Conservation (phyloP, 2,888 invertebrate genomes). For the Cynaeus angustus region DNA sequence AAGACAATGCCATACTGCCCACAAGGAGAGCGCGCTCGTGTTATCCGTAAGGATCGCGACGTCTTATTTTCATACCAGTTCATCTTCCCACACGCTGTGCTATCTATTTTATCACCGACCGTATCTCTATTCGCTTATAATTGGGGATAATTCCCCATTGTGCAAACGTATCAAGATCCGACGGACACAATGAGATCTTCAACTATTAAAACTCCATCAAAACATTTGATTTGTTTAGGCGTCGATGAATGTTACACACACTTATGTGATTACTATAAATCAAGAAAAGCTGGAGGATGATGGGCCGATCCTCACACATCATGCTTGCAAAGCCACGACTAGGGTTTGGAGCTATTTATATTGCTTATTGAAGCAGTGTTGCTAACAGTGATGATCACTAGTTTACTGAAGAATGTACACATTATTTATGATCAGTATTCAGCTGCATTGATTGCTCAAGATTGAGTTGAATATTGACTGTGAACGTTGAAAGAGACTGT, state of each 20-base stretch:
- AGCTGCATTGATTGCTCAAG: background rate
- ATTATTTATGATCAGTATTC: conserved; percentile 20
- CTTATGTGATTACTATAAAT: conserved; percentile 27
- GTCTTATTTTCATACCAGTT: conserved; percentile 59
- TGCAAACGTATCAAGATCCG: conserved; percentile 47
- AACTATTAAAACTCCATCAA: conserved; percentile 18
- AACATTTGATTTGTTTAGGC: conserved; percentile 28
- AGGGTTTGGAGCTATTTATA: conserved; percentile 29
- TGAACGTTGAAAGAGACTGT: no score
- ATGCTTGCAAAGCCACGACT: conserved; percentile 13
- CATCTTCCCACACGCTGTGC: conserved; percentile 63
- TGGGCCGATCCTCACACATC: no score
- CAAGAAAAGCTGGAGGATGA: conserved; percentile 17
- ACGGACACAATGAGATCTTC: conserved; percentile 18
- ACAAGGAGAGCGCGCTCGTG: conserved; percentile 39
- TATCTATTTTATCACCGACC: conserved; percentile 60
- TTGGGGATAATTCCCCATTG: conserved; percentile 67
- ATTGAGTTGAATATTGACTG: background rate
- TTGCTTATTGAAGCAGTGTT: conserved; percentile 26
- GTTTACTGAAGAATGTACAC: conserved; percentile 9
- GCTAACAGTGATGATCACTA: conserved; percentile 14
- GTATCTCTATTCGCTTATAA: conserved; percentile 66
- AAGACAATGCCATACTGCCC: conserved; percentile 39
- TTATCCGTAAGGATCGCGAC: conserved; percentile 53
- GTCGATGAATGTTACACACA: background rate